Evolutionary conservation across 1,140 invertebrate genomes (phyloP).

Genomic region (Leptonema lineaticorne): DNA sequence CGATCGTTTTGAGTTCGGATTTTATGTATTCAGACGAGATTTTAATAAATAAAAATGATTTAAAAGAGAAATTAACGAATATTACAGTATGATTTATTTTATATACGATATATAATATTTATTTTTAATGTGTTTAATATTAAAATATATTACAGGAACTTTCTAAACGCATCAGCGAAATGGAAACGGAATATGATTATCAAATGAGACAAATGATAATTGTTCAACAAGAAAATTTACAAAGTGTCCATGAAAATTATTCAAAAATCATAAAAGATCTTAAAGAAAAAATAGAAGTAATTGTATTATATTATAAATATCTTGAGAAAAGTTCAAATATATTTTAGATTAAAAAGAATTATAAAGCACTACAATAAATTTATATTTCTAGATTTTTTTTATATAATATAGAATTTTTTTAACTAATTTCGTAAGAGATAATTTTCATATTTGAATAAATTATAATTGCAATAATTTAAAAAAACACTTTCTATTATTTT

Average conservation of each 20-base stretch:
- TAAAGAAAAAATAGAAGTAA: constrained; percentile 68
- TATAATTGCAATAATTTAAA: too few relatives aligned
- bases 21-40: constrained; percentile 75
- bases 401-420: too few relatives aligned
- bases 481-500: too few relatives aligned
- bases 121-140: background rate
- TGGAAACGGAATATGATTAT: constrained; percentile 72
- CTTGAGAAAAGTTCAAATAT: background rate
- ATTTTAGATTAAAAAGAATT: background rate
- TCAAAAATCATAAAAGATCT: constrained; percentile 68
- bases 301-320: too few relatives aligned
- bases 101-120: background rate
- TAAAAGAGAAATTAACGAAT: constrained; percentile 65
- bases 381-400: too few relatives aligned
- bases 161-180: constrained; percentile 66
- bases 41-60: constrained; percentile 64
- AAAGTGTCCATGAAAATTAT: constrained; percentile 68
- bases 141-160: constrained; percentile 58
- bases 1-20: constrained; percentile 70
- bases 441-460: too few relatives aligned
- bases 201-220: constrained; percentile 68
- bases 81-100: constrained; percentile 47
- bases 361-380: background rate
- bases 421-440: too few relatives aligned
- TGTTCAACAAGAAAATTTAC: constrained; percentile 63